Evolutionary conservation across 2,888 invertebrate species (phyloP).

Genomic region (Tetragnatha montana): DNA sequence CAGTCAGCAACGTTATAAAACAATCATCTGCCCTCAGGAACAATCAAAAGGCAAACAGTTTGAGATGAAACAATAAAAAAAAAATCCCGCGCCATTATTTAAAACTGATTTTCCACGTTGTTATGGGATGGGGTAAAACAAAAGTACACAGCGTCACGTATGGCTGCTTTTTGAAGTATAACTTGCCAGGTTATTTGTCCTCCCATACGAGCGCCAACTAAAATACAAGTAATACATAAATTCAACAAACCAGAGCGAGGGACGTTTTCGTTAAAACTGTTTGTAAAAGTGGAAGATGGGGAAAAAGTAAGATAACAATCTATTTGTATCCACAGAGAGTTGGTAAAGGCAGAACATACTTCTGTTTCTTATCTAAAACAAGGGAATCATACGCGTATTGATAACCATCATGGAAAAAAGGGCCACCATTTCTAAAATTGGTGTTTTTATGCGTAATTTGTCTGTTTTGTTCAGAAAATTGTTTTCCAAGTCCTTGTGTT

Average conservation of each 20-base stretch:
- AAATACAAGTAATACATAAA: not conserved
- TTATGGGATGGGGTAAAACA: not conserved
- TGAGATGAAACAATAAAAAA: not conserved
- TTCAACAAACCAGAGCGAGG: not conserved
- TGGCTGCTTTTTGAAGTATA: not conserved
- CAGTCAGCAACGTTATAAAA: not conserved
- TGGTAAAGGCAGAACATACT: no score
- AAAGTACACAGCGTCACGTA: not conserved
- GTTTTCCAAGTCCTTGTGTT: no score
- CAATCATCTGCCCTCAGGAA: not conserved
- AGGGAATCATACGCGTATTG: no score
- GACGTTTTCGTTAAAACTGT: not conserved
- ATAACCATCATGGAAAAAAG: no score
- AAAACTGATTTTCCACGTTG: not conserved
- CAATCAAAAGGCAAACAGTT: constrained; percentile 1
- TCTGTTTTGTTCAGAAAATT: no score
- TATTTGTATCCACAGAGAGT: not conserved
- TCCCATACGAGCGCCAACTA: not conserved
- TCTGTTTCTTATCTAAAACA: no score
- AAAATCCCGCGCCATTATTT: not conserved
- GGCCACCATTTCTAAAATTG: no score
- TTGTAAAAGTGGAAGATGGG: not conserved
- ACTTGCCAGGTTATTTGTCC: not conserved
- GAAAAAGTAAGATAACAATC: not conserved
- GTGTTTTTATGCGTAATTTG: no score